Base-by-base conservation (phyloP, 2,888 invertebrate genomes). In the Erebia epiphron region DNA sequence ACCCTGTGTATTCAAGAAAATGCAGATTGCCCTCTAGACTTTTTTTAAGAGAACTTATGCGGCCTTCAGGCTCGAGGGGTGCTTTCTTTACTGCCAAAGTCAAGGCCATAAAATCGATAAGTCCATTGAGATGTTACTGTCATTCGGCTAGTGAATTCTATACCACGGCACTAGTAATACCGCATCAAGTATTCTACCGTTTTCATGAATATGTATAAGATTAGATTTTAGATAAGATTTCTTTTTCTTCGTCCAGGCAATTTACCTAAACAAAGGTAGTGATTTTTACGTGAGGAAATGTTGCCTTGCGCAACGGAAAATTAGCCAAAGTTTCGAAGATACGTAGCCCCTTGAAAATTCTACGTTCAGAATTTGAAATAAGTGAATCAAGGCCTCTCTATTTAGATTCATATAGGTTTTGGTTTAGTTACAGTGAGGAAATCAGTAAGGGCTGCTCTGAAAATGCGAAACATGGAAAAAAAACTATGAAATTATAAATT, bases 31-130 rank as follows among this genome's bases (percentile, higher is more conserved):
- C 9, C 21, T 49, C 21, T 21, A 62, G 9, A 61, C 21, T 49
- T 62, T 62, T 46, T 46, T 18, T 43, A 56, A 16, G 41, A 26
- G 16, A 65, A 41, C 35, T 41, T 18, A 14, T 46, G 35, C 16
- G 26, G n/a, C 57, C 57, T 46, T n/a, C 7, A 13, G 46, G 35
- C 1, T 67, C 57, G 21, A 67, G 50, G 56, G 46, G 46, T 57
- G 16, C 16, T 58, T 49, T 58, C n/a, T 46, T 58, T 35, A 60
- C 46, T 35, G 49, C n/a, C 50, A 58, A 49, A 62, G 62, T 49
- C 49, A 58, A 67, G 67, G 58, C 58, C 67, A 13, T 60, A 58
- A 46, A 49, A 67, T 67, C 67, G 58, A 67, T 67, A 67, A 35
- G n/a, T 18, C 58, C 13, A 46, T 60, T 60, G 41, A 9, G 41